A percentile compares a stretch with the other conserved stretches of the same genome.
Conservation (phyloP, 2,797 vertebrate genomes). For the Macropus fuliginosus region DNA sequence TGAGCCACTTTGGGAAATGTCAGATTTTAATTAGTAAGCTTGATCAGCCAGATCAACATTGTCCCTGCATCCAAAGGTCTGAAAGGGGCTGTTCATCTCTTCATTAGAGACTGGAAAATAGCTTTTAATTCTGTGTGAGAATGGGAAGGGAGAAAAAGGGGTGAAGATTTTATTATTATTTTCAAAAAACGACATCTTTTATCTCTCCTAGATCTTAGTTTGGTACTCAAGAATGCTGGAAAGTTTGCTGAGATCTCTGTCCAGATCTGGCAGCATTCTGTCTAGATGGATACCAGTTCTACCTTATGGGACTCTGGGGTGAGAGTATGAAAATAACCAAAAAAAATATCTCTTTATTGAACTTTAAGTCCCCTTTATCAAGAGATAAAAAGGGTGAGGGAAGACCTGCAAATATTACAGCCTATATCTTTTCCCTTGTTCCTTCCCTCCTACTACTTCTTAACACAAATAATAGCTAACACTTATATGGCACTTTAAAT, state of each 20-base stretch:
- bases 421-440: background rate
- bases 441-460: background rate
- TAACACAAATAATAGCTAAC: background rate
- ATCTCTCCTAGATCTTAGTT: background rate
- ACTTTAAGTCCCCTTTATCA: background rate
- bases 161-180: background rate
- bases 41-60: background rate
- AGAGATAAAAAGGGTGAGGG: background rate
- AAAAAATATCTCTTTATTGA: background rate
- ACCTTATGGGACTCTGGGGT: background rate
- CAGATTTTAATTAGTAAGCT: constrained; percentile 5
- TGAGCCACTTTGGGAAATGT: background rate
- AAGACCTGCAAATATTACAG: background rate
- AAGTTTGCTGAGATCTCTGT: background rate
- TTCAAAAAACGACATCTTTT: background rate
- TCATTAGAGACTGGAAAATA: background rate
- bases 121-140: background rate
- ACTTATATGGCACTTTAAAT: background rate
- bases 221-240: background rate
- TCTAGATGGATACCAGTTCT: background rate
- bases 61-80: background rate
- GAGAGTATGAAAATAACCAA: background rate
- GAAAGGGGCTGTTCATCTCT: background rate
- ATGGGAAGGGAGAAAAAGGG: background rate
- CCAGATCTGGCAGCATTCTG: background rate